Evolutionary conservation across 2,888 invertebrate species (phyloP).

Genomic region (Andrena dorsata): DNA sequence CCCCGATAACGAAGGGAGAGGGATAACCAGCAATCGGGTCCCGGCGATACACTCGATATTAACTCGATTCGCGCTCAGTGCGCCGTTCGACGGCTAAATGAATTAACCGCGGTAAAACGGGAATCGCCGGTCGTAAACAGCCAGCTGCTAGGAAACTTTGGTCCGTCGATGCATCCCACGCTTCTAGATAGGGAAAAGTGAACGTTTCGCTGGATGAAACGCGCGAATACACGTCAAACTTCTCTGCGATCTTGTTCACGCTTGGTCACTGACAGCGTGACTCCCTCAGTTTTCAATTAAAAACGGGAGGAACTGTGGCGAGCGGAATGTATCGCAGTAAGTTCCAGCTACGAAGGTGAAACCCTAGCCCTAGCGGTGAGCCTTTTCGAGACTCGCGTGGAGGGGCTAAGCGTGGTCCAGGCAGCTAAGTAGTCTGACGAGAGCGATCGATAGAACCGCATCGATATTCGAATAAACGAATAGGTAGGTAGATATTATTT

Average conservation of each 20-base stretch:
- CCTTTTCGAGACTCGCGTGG: too few species aligned
- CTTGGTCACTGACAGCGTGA: background rate
- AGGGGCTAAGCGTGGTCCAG: too few species aligned
- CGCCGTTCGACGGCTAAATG: slow-evolving; percentile 66
- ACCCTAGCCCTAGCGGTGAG: too few species aligned
- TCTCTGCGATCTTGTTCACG: background rate
- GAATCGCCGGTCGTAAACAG: slow-evolving; percentile 61
- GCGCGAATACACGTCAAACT: background rate
- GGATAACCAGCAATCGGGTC: slow-evolving; percentile 48
- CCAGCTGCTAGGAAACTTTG: slow-evolving; percentile 20
- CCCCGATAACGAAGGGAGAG: slow-evolving; percentile 55
- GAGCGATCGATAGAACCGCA: too few species aligned
- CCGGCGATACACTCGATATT: slow-evolving; percentile 68
- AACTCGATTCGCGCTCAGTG: slow-evolving; percentile 71
- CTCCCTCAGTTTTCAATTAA: too few species aligned
- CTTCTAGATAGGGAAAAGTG: background rate
- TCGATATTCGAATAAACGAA: too few species aligned
- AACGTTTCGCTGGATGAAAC: background rate
- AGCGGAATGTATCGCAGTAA: too few species aligned
- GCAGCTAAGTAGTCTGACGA: too few species aligned
- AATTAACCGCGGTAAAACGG: slow-evolving; percentile 68
- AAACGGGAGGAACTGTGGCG: background rate
- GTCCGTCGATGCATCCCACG: background rate
- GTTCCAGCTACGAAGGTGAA: too few species aligned
- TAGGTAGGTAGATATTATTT: too few species aligned